phyloP scores from a whole-genome alignment of 2,113 vertebrate genomes.

The Zootoca vivipara region DNA sequence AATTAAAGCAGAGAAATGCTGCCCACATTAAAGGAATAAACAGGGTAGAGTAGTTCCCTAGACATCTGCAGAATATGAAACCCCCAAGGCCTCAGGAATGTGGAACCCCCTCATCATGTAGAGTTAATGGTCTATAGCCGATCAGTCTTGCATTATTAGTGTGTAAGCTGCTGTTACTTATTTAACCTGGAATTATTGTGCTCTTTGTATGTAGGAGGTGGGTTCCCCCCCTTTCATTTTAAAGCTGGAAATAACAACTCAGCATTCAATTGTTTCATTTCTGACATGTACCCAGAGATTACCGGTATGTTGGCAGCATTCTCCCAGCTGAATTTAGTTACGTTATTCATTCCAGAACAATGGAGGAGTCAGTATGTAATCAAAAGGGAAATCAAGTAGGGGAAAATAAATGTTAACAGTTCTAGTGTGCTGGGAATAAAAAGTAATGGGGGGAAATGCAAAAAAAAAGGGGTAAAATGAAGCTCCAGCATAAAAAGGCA shows the following conservation, averaged over 20 bases:
- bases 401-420: slow-evolving; percentile 31
- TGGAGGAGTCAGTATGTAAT: slow-evolving; percentile 28
- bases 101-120: neutral
- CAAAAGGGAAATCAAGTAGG: slow-evolving; percentile 40
- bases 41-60: neutral
- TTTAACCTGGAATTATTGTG: slow-evolving; percentile 12
- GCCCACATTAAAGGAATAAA: neutral
- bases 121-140: neutral
- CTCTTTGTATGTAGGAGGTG: slow-evolving; percentile 1
- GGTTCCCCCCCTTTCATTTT: neutral
- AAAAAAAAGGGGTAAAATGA: slow-evolving; percentile 15
- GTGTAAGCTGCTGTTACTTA: slow-evolving; percentile 14
- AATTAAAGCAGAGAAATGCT: neutral
- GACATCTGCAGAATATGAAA: neutral
- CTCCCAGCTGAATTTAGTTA: slow-evolving; percentile 16
- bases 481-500: neutral
- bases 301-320: slow-evolving; percentile 9
- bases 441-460: slow-evolving; percentile 27
- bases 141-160: neutral
- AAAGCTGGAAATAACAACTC: slow-evolving; percentile 21
- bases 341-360: slow-evolving; percentile 37
- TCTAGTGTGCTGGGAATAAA: slow-evolving; percentile 28
- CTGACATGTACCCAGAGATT: neutral
- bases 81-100: neutral
- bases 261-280: slow-evolving; percentile 23